phyloP scores from a whole-genome alignment of 2,113 vertebrate genomes.

The Scomber colias region DNA sequence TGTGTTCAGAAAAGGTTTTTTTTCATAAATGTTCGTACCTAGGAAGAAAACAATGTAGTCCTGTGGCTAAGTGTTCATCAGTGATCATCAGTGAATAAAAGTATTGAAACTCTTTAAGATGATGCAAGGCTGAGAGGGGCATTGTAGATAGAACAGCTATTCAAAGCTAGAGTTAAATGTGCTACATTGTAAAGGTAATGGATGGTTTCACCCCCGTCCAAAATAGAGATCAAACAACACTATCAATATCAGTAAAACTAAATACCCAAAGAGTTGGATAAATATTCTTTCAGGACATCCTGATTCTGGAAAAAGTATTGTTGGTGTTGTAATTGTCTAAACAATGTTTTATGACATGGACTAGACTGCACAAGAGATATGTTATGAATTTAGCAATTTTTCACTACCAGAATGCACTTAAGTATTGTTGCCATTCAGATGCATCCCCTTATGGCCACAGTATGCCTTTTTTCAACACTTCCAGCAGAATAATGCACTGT shows the following conservation, averaged over 20 bases:
- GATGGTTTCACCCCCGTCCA: too few species aligned
- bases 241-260: constrained; percentile 1
- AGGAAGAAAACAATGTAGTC: constrained; percentile 27
- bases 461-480: neutral
- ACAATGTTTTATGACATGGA: constrained; percentile 7
- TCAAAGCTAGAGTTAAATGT: constrained; percentile 4
- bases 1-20: neutral
- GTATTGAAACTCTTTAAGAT: constrained; percentile 10
- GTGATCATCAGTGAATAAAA: neutral
- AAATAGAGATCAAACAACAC: too few species aligned
- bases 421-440: neutral
- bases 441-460: constrained; percentile 5
- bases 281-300: neutral
- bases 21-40: neutral
- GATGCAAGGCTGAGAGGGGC: constrained; percentile 23
- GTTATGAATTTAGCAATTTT: constrained; percentile 7
- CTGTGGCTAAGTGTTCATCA: constrained; percentile 12
- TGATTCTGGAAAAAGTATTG: neutral
- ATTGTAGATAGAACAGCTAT: constrained; percentile 20
- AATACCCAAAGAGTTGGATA: neutral
- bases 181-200: constrained; percentile 1
- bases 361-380: neutral
- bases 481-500: neutral
- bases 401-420: neutral
- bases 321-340: constrained; percentile 5